Conservation (phyloP, 2,797 vertebrate genomes). For the Crocodylus rhombifer region DNA sequence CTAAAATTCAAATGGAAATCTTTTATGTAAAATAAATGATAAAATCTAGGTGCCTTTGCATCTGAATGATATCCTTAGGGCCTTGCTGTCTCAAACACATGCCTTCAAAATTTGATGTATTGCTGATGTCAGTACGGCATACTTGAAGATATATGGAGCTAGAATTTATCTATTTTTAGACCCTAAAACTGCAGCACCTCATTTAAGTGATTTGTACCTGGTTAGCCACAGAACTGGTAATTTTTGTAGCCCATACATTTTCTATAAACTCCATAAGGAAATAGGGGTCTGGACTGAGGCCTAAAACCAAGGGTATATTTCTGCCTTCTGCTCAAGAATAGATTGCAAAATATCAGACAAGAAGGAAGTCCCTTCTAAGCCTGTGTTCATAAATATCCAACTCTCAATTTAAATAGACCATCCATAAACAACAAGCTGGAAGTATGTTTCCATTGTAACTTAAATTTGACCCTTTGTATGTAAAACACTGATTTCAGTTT, state of each 20-base stretch:
- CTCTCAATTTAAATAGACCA: not conserved
- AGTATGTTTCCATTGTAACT: not conserved
- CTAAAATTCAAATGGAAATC: constrained; percentile 69
- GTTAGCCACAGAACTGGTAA: not conserved
- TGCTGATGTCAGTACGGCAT: not conserved
- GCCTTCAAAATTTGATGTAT: constrained; percentile 35
- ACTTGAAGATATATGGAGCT: not conserved
- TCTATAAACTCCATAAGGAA: not conserved
- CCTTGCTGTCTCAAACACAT: constrained; percentile 24
- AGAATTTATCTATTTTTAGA: not conserved
- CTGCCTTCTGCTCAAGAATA: not conserved
- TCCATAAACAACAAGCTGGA: not conserved
- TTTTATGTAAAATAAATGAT: constrained; percentile 56
- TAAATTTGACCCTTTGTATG: constrained; percentile 39
- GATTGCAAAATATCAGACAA: not conserved
- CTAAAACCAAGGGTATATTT: not conserved
- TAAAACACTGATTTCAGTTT: constrained; percentile 56
- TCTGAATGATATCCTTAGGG: constrained; percentile 61
- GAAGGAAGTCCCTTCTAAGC: no score
- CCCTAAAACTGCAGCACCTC: not conserved
- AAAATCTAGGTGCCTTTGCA: constrained; percentile 52
- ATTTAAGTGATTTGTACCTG: not conserved
- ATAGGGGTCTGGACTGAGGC: not conserved
- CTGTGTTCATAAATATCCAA: no score
- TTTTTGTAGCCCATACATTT: not conserved